Base-by-base conservation (phyloP, 2,888 invertebrate genomes). In the Rhagium mordax region DNA sequence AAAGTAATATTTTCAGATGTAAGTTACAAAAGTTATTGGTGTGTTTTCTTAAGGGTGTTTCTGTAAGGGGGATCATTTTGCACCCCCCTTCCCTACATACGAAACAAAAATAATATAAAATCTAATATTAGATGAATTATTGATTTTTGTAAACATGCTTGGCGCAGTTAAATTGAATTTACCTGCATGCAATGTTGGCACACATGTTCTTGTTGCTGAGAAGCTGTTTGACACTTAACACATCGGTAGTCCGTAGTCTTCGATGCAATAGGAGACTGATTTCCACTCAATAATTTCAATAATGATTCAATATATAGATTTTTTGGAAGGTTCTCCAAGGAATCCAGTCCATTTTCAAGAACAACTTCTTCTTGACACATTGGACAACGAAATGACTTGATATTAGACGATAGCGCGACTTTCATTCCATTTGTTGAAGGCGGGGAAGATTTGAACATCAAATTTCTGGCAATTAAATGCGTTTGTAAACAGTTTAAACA, bases 241-340 rank as follows among this genome's bases (percentile, higher is more conserved):
- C 89, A 89, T 60, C 83, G 81, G 55, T 78, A 78, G 51, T 81
- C 82, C 8, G 59, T 67, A 15, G 70, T 68, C 15, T 70, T 72
- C 24, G 77, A 64, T 55, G 72, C 74, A 53, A 66, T 27, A 61
- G 76, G 73, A 18, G 75, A 72, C 21, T 67, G 64, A 83, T 55
- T 71, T 8, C 87, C 84, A 13, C 89, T 89, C 13, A 92, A 85
- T 55, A 91, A 84, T 64, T 88, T 86, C 1, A 93, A 87, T 48
- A 94, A 85, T 0, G 91, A 91, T 79, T 93, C 91, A 59, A 93
- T 90, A 84, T 93, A 93, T 51, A 93, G 86, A 84, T 94, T 94
- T 7, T 91, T 90, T n/a, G 93, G 93, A n/a, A 93, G 85, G 2
- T 88, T 85, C 16, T 90, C 89, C 16, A 92, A 84, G 57, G 90